phyloP scores from a whole-genome alignment of 1,140 invertebrate genomes.

The Fopius arisanus region DNA sequence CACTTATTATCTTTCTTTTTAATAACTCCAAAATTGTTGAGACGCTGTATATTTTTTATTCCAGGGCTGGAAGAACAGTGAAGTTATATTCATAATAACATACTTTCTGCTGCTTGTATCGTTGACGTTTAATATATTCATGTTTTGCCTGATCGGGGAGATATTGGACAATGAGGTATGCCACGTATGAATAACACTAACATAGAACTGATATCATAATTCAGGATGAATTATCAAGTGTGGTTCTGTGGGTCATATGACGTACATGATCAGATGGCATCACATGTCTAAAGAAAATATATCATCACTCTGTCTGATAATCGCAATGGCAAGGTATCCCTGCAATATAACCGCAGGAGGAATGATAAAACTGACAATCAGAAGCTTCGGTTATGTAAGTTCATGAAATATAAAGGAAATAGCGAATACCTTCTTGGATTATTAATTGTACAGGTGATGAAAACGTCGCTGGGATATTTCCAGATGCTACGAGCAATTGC shows the following conservation, averaged over 20 bases:
- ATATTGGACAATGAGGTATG: constrained; percentile 20
- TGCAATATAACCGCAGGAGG: constrained; percentile 18
- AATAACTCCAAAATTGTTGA: background rate
- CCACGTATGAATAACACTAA: background rate
- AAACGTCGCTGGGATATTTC: background rate
- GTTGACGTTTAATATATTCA: constrained; percentile 39
- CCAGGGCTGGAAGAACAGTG: constrained; percentile 26
- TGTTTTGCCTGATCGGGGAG: constrained; percentile 42
- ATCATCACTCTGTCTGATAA: constrained; percentile 30
- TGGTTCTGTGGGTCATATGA: constrained; percentile 24
- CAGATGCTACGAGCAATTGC: background rate
- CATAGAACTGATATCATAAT: background rate
- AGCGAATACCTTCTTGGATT: background rate
- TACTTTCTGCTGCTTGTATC: constrained; percentile 32
- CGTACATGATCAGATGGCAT: constrained; percentile 41
- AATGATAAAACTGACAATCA: constrained; percentile 14
- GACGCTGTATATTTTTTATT: background rate
- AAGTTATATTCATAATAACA: constrained; percentile 21
- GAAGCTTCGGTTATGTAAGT: constrained; percentile 22
- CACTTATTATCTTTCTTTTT: no score
- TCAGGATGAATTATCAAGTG: constrained; percentile 25
- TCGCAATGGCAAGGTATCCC: constrained; percentile 27
- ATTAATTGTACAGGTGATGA: background rate
- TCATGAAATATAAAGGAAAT: background rate
- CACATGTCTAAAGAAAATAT: constrained; percentile 25